Conservation (phyloP, 2,888 invertebrate genomes). For the Gasteruption jaculator region DNA sequence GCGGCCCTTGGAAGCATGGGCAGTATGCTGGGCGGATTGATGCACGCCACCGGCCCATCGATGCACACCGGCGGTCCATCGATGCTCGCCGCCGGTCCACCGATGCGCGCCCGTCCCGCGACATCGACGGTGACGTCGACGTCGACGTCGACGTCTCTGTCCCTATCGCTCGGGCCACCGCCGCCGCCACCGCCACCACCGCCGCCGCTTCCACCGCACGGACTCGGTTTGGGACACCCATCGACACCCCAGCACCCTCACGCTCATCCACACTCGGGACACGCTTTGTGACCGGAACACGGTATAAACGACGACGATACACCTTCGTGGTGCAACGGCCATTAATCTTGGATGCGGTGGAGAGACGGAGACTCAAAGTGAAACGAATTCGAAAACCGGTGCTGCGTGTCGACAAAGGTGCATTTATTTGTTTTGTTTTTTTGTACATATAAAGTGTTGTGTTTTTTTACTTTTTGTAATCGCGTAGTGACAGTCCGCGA, state of each 20-base stretch:
- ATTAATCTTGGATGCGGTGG: too few species aligned
- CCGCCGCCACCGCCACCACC: constrained; percentile 21
- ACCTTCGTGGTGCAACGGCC: background rate
- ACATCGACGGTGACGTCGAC: too few species aligned
- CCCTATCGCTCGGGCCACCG: constrained; percentile 24
- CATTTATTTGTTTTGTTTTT: too few species aligned
- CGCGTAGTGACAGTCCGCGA: too few species aligned
- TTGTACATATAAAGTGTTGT: too few species aligned
- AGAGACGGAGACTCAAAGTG: too few species aligned
- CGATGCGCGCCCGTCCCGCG: too few species aligned
- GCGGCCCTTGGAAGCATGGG: constrained; percentile 34
- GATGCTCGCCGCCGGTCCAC: too few species aligned
- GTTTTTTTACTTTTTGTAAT: too few species aligned
- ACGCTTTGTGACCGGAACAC: constrained; percentile 38
- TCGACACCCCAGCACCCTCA: constrained; percentile 28
- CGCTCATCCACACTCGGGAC: constrained; percentile 31
- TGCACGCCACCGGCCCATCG: constrained; percentile 28
- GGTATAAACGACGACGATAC: constrained; percentile 16
- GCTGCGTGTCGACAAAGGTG: too few species aligned
- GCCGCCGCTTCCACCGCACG: constrained; percentile 29
- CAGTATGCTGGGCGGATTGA: constrained; percentile 36
- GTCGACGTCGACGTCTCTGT: constrained; percentile 19
- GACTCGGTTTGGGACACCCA: constrained; percentile 28
- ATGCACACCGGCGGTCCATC: constrained; percentile 25
- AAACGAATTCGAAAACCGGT: too few species aligned